A percentile compares a stretch with the other conserved stretches of the same genome.
These are phyloP conservation scores for Spodoptera frugiperda DNA, from an alignment of 1,140 invertebrate genomes.

Conservation along the genomic window DNA sequence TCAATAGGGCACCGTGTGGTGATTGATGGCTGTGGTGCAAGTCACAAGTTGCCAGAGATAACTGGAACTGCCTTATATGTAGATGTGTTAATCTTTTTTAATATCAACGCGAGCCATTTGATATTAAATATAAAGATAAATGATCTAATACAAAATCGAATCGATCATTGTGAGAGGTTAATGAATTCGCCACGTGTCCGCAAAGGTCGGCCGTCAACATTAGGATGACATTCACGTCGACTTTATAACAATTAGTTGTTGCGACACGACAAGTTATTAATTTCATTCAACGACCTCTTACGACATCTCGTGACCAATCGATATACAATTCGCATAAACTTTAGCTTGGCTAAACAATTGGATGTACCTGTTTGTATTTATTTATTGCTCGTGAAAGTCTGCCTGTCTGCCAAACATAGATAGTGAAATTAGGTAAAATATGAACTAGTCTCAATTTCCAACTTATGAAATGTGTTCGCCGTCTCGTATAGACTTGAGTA, in stretches of 20 bases:
- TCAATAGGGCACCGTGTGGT: constrained; percentile 18
- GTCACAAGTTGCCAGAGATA: constrained; percentile 1
- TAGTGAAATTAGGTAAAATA: background rate
- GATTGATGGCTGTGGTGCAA: constrained; percentile 10
- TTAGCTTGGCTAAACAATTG: background rate
- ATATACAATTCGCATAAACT: constrained; percentile 14
- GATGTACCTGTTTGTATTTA: too few relatives aligned
- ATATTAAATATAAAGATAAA: background rate
- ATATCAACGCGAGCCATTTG: too few relatives aligned
- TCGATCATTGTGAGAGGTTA: constrained; percentile 20
- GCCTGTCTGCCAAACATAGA: too few relatives aligned
- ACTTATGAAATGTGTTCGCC: background rate
- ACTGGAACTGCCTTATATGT: background rate
- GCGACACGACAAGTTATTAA: background rate
- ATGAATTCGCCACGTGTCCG: constrained; percentile 7
- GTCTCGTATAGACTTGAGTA: constrained; percentile 20
- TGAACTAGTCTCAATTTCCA: background rate
- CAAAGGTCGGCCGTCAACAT: constrained; percentile 20
- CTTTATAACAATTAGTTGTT: constrained; percentile 8
- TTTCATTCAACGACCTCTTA: background rate
- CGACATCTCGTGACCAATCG: constrained; percentile 3
- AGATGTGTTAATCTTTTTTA: background rate
- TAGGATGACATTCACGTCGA: constrained; percentile 18
- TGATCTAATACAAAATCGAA: constrained; percentile 3
- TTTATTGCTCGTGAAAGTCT: too few relatives aligned